Evolutionary conservation across 2,888 invertebrate species (phyloP).

Genomic region (Epicampocera succincta): DNA sequence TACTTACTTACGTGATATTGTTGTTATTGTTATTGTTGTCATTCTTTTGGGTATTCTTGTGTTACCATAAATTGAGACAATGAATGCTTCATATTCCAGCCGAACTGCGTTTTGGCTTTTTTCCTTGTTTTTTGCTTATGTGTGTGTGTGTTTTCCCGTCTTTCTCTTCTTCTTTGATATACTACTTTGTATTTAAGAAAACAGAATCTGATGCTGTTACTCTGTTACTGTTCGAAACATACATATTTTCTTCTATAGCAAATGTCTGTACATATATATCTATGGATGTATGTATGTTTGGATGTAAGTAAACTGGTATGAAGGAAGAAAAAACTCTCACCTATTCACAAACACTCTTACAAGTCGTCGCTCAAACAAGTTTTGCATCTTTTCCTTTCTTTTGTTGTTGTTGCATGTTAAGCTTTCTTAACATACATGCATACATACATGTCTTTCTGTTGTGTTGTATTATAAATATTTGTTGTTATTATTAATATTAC

Average conservation of each 20-base stretch:
- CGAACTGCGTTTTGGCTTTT: slow-evolving; percentile 31
- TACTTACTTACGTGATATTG: slow-evolving; percentile 29
- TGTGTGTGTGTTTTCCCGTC: too few species aligned
- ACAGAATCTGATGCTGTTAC: slow-evolving; percentile 28
- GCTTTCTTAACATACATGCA: slow-evolving; percentile 55
- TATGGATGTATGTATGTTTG: too few species aligned
- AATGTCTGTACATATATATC: too few species aligned
- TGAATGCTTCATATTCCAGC: slow-evolving; percentile 57
- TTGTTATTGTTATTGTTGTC: slow-evolving; percentile 40
- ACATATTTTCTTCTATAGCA: neutral
- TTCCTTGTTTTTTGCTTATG: slow-evolving; percentile 13
- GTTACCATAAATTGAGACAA: slow-evolving; percentile 56
- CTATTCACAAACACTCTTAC: slow-evolving; percentile 11
- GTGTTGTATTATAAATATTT: slow-evolving; percentile 46
- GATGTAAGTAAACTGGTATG: too few species aligned
- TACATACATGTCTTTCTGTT: slow-evolving; percentile 37
- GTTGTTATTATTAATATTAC: slow-evolving; percentile 61
- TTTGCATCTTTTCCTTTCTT: slow-evolving; percentile 58
- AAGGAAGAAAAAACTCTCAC: slow-evolving; percentile 25
- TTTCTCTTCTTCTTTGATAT: slow-evolving; percentile 14
- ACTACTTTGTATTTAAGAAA: slow-evolving; percentile 20
- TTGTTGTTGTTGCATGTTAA: slow-evolving; percentile 71
- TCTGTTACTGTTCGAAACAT: slow-evolving; percentile 17
- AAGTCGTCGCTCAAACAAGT: slow-evolving; percentile 46
- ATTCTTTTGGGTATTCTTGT: slow-evolving; percentile 38